Evolutionary conservation across 2,113 vertebrate species (phyloP), one percentile per base, ranked within the genome.

Genomic region (Xenopus borealis): DNA sequence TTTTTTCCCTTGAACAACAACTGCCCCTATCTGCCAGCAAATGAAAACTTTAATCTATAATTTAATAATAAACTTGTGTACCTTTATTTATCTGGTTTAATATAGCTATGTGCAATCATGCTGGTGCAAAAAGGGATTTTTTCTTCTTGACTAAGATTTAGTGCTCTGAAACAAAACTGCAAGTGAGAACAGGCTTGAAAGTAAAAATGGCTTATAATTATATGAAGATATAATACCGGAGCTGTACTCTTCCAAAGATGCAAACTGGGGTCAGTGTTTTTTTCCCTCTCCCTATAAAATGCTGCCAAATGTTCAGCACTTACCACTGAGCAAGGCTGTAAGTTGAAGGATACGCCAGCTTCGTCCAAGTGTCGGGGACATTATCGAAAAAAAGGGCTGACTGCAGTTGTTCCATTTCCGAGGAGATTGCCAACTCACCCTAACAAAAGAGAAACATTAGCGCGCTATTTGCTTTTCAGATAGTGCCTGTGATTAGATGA

Each of bases 361-460:
- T 92, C 84, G 92, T 89, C 94, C 94, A 94, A 85, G 91, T 94
- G 84, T 94, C 93, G 66, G 94, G 91, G 89, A 97, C 94, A 83
- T 96, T 93, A 91, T 96, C 81, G 84, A 94, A 95, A 91, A 95
- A 95, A 88, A 94, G 86, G 81, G 93, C 94, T 83, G 93, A 90
- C 91, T 97, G 93, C 80, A 95, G 92, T 90, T 92, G 93, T 86
- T 97, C 93, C 90, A 94, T 97, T 90, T 95, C 90, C 57, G 91
- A 93, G 82, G 94, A 98, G 87, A 98, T 91, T 84, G 95, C 95
- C 89, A 98, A 91, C 86, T 98, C 95, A 82, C 94, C 95, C 95
- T 97, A 86, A 91, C 83, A 98, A 97, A 96, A 93, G 93, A 92
- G 33, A 96, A 93, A 93, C 92, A 94, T 95, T 94, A 96, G 92